These are phyloP conservation scores for Lipotes vexillifer DNA, from an alignment of 2,113 vertebrate genomes.

Conservation along the genomic window DNA sequence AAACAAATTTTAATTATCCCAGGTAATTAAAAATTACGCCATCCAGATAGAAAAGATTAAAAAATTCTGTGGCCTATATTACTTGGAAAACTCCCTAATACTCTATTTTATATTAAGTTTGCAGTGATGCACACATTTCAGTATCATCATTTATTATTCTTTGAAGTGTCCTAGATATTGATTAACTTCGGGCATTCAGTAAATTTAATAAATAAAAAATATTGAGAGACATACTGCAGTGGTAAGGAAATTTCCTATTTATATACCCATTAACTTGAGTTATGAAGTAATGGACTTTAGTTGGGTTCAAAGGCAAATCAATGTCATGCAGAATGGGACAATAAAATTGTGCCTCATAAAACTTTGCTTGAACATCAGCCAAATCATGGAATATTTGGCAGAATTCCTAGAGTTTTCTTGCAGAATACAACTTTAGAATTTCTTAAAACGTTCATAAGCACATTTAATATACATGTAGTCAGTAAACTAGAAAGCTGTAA, in stretches of 20 bases:
- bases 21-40: neutral
- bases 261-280: constrained; percentile 55
- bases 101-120: neutral
- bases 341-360: constrained; percentile 63
- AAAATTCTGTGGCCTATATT: neutral
- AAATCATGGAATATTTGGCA: constrained; percentile 61
- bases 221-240: constrained; percentile 42
- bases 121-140: neutral
- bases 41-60: neutral
- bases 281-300: constrained; percentile 48
- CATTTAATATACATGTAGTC: constrained; percentile 24
- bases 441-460: constrained; percentile 43
- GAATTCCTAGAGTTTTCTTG: constrained; percentile 49
- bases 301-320: constrained; percentile 67
- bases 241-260: constrained; percentile 55
- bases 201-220: constrained; percentile 63
- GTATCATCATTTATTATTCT: constrained; percentile 26
- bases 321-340: constrained; percentile 45
- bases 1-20: neutral
- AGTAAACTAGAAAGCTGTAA: constrained; percentile 33
- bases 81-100: neutral
- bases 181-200: constrained; percentile 46
- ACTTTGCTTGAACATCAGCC: constrained; percentile 43
- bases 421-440: constrained; percentile 32
- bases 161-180: constrained; percentile 27